Evolutionary conservation across 2,888 invertebrate genomes (phyloP).

Genomic region (Apantesis nais): DNA sequence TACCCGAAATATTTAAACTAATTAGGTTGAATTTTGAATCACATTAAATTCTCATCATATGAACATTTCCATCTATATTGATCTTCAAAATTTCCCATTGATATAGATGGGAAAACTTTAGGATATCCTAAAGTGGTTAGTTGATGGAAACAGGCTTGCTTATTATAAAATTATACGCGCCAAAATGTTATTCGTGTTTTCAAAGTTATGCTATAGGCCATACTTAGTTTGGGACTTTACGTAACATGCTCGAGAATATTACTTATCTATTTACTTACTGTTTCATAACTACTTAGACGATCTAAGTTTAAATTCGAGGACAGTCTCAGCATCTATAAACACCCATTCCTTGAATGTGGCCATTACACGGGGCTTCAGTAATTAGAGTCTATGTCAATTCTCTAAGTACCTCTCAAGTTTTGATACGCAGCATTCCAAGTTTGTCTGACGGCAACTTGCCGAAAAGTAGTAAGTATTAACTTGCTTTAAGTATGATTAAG

Average conservation of each 20-base stretch:
- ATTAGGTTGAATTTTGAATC: too few species aligned
- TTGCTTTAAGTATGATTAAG: slow-evolving; percentile 39
- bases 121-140: neutral
- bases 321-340: slow-evolving; percentile 1
- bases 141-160: neutral
- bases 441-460: slow-evolving; percentile 27
- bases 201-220: too few species aligned
- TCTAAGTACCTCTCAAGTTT: slow-evolving; percentile 24
- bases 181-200: neutral
- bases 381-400: slow-evolving; percentile 21
- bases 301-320: slow-evolving; percentile 3
- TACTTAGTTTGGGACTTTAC: neutral
- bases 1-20: too few species aligned
- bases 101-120: too few species aligned
- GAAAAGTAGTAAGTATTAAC: slow-evolving; percentile 46
- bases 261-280: neutral
- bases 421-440: slow-evolving; percentile 35
- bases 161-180: neutral
- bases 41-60: too few species aligned
- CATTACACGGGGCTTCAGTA: slow-evolving; percentile 12
- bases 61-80: neutral
- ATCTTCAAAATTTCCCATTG: neutral
- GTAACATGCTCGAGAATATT: neutral
- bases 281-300: neutral
- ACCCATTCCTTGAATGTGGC: slow-evolving; percentile 11